A percentile compares a stretch with the other conserved stretches of the same genome.
Conservation (phyloP, 1,140 invertebrate genomes). For the Apolygus lucorum region DNA sequence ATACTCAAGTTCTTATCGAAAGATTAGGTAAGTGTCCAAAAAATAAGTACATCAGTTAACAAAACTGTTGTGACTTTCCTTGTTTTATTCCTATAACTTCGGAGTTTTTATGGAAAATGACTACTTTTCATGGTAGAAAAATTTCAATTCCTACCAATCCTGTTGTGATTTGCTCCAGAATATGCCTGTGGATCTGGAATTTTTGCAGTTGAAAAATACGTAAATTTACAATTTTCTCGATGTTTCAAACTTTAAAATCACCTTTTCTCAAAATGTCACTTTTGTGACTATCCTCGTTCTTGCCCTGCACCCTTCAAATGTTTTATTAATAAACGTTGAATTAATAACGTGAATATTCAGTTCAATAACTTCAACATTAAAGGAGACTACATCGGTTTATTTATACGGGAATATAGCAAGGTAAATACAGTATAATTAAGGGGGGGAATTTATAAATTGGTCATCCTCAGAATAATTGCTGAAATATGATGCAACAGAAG, state of each 20-base stretch:
- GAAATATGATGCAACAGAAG: neutral
- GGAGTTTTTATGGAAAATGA: neutral
- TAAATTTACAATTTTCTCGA: conserved; percentile 2
- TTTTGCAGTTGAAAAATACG: neutral
- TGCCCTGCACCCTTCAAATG: neutral
- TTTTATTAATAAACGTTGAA: neutral
- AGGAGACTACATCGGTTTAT: neutral
- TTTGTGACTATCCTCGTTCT: neutral
- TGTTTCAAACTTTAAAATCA: neutral
- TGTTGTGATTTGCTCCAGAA: neutral
- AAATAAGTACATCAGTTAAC: neutral
- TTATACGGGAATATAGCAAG: neutral
- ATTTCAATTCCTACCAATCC: neutral
- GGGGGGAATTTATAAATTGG: neutral
- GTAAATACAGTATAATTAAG: neutral
- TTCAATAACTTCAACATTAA: neutral
- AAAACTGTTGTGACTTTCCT: neutral
- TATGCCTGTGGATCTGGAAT: neutral
- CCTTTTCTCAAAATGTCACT: neutral
- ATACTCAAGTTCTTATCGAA: neutral
- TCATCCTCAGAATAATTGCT: neutral
- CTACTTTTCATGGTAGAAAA: neutral
- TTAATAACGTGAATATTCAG: neutral
- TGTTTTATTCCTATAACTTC: neutral
- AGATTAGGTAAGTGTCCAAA: neutral